phyloP scores from a whole-genome alignment of 2,113 vertebrate species.

The Ochotona princeps region DNA sequence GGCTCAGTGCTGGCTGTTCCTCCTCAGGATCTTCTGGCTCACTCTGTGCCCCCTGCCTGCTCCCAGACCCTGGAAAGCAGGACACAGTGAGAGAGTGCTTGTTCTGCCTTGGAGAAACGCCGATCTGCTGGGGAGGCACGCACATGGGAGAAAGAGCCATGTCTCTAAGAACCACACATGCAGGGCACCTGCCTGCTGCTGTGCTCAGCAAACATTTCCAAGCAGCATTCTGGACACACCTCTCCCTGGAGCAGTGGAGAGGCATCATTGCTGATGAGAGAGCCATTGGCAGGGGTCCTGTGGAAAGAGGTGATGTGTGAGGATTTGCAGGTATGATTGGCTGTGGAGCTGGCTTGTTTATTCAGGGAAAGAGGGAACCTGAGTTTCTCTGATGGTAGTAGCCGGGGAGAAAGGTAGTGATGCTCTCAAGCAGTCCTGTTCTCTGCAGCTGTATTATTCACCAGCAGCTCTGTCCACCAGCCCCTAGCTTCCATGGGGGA shows the following conservation, averaged over 20 bases:
- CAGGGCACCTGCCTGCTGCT: neutral
- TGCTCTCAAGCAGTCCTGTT: rapidly evolving
- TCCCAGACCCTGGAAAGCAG: neutral
- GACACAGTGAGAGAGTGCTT: neutral
- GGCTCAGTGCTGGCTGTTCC: neutral
- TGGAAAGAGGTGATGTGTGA: neutral
- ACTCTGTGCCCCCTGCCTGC: neutral
- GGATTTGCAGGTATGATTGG: neutral
- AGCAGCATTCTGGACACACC: neutral
- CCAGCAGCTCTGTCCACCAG: rapidly evolving
- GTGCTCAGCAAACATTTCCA: neutral
- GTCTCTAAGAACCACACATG: neutral
- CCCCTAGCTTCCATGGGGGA: neutral
- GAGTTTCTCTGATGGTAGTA: neutral
- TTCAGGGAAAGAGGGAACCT: neutral
- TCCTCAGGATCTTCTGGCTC: neutral
- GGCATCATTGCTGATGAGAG: neutral
- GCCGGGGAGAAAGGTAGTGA: neutral
- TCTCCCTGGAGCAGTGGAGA: neutral
- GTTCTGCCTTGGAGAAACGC: neutral
- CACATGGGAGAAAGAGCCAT: neutral
- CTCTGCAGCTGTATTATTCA: neutral
- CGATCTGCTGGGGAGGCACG: neutral
- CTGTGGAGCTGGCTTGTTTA: neutral
- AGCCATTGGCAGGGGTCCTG: neutral